Evolutionary conservation across 2,888 invertebrate genomes (phyloP).

Genomic region (Pandemis cinnamomeana): DNA sequence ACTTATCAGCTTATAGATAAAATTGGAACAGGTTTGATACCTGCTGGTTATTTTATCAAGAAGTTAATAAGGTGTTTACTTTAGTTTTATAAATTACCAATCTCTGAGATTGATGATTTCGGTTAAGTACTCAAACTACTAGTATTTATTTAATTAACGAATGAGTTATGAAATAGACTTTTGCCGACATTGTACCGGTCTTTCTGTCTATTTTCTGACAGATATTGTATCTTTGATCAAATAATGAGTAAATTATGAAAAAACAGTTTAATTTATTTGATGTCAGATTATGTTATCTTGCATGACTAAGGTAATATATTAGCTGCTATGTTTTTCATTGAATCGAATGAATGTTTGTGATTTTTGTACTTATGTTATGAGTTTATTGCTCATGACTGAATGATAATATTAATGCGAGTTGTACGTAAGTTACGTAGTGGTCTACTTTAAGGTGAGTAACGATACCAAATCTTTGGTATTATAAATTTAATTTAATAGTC

Average conservation of each 20-base stretch:
- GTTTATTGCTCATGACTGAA: conserved; percentile 57
- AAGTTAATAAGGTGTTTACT: conserved; percentile 18
- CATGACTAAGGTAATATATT: conserved; percentile 7
- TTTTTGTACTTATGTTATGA: conserved; percentile 72
- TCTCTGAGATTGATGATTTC: conserved; percentile 39
- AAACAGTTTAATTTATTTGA: neutral
- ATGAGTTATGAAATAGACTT: conserved; percentile 5
- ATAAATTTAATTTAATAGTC: conserved; percentile 32
- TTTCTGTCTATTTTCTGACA: conserved; percentile 16
- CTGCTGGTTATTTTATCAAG: conserved; percentile 14
- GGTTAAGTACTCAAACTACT: conserved; percentile 29
- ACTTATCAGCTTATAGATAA: conserved; percentile 18
- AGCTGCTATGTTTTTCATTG: conserved; percentile 22
- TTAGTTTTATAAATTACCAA: conserved; percentile 32
- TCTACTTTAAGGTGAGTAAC: conserved; percentile 39
- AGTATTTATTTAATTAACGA: conserved; percentile 32
- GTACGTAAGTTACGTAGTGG: conserved; percentile 31
- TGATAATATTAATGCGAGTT: conserved; percentile 12
- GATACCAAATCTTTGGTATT: conserved; percentile 49
- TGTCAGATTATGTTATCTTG: neutral
- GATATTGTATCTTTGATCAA: conserved; percentile 1
- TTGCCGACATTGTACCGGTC: neutral
- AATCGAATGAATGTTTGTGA: conserved; percentile 65
- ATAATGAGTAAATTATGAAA: neutral
- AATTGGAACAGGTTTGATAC: neutral